Percentiles rank a stretch among this genome's conserved stretches.
phyloP scores from a whole-genome alignment of 2,797 vertebrate genomes.

The Poeciliopsis paucimaculata region DNA sequence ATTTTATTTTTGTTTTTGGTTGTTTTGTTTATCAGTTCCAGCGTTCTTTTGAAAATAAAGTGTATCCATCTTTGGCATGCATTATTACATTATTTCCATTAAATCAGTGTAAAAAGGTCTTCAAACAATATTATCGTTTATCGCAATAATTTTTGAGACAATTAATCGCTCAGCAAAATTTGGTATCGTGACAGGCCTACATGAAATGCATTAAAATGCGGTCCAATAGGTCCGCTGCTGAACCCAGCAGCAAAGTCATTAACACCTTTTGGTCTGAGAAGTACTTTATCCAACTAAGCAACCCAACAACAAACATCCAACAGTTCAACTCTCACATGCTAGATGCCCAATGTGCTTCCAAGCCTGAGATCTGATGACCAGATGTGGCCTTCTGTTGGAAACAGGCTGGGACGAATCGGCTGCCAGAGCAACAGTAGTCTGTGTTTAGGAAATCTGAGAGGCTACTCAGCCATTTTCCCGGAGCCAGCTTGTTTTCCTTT shows the following conservation, averaged over 20 bases:
- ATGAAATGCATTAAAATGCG: not conserved
- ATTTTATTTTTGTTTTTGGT: too few relatives aligned
- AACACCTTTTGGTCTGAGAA: not conserved
- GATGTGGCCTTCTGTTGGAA: conserved; percentile 77
- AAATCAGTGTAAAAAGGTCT: too few relatives aligned
- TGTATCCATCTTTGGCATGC: too few relatives aligned
- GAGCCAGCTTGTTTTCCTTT: conserved; percentile 78
- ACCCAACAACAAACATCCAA: not conserved
- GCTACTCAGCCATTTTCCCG: conserved; percentile 64
- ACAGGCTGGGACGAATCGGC: conserved; percentile 72
- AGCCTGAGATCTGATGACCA: conserved; percentile 73
- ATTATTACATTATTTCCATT: too few relatives aligned
- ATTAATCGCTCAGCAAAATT: too few relatives aligned
- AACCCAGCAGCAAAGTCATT: not conserved
- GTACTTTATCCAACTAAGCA: not conserved
- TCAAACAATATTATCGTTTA: too few relatives aligned
- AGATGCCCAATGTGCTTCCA: conserved; percentile 52
- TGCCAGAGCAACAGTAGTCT: conserved; percentile 75
- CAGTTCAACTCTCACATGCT: not conserved
- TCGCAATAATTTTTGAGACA: too few relatives aligned
- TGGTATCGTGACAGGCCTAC: too few relatives aligned
- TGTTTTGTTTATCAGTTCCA: too few relatives aligned
- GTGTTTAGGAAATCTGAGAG: conserved; percentile 83
- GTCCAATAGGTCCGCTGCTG: not conserved
- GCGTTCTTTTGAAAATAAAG: too few relatives aligned